phyloP scores from a whole-genome alignment of 2,888 invertebrate species.

The Nowickia ferox region DNA sequence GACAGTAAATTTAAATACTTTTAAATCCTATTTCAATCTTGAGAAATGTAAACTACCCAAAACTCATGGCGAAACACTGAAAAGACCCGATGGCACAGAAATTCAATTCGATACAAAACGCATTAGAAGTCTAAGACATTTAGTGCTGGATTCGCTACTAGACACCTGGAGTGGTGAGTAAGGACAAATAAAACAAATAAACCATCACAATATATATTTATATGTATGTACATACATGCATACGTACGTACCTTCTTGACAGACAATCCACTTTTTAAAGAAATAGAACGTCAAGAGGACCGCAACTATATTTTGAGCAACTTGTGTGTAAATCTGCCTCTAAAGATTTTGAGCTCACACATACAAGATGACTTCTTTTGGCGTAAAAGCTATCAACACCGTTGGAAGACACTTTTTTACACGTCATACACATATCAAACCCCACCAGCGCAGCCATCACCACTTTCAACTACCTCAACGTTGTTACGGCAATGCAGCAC shows the following conservation, averaged over 20 bases:
- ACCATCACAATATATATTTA: background rate
- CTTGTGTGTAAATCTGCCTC: conserved; percentile 79
- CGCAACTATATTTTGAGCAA: conserved; percentile 81
- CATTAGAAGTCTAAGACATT: conserved; percentile 79
- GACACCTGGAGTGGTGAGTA: conserved; percentile 81
- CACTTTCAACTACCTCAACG: conserved; percentile 28
- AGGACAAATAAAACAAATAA: background rate
- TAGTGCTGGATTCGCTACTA: conserved; percentile 81
- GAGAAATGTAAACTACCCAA: conserved; percentile 76
- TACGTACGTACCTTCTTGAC: background rate
- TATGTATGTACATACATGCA: too few species aligned
- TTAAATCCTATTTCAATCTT: conserved; percentile 80
- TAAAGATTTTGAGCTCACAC: conserved; percentile 79
- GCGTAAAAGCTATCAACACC: conserved; percentile 80
- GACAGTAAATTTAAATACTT: conserved; percentile 81
- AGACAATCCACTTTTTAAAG: conserved; percentile 80
- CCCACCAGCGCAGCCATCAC: conserved; percentile 52
- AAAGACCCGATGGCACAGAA: conserved; percentile 31
- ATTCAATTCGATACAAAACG: conserved; percentile 56
- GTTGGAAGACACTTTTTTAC: conserved; percentile 77
- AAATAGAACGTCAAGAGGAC: conserved; percentile 79
- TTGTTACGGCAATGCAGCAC: conserved; percentile 52
- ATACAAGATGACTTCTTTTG: conserved; percentile 82
- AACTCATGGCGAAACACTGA: conserved; percentile 75
- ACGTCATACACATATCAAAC: conserved; percentile 63